These are phyloP conservation scores for Pachymerium ferrugineum DNA, from an alignment of 2,888 invertebrate species.

Conservation along the genomic window DNA sequence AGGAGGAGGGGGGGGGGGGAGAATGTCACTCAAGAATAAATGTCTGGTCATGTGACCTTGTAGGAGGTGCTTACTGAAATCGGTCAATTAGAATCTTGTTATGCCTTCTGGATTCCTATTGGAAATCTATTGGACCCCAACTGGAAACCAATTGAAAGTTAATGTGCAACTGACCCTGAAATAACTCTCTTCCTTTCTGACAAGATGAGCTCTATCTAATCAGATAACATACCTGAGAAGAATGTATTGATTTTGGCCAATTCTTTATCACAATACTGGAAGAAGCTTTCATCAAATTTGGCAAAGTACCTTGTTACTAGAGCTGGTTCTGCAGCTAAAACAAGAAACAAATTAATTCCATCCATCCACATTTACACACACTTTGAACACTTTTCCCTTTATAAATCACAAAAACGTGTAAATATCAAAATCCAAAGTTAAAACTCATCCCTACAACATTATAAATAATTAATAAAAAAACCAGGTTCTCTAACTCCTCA, in stretches of 20 bases:
- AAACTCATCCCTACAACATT: background rate
- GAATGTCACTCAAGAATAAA: no score
- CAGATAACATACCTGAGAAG: constrained; percentile 88
- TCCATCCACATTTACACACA: background rate
- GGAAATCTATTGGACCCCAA: no score
- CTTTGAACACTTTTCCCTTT: background rate
- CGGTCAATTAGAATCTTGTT: no score
- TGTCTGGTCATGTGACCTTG: no score
- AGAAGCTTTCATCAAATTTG: constrained; percentile 91
- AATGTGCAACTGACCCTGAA: no score
- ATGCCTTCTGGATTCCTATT: no score
- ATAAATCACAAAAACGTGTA: background rate
- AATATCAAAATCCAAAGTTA: background rate
- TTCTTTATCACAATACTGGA: constrained; percentile 91
- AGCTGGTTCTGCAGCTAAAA: constrained; percentile 72
- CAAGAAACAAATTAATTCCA: constrained; percentile 29
- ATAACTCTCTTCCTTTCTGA: no score
- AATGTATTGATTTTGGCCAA: constrained; percentile 95
- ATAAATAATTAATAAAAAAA: background rate
- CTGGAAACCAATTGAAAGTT: no score
- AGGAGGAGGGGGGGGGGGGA: no score
- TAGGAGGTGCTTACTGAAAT: no score
- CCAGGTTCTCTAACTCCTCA: no score
- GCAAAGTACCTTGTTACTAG: constrained; percentile 81
- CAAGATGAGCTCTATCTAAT: no score